These are phyloP conservation scores for Aphelenchoides avenae DNA, from an alignment of 1,140 invertebrate species.

Conservation along the genomic window DNA sequence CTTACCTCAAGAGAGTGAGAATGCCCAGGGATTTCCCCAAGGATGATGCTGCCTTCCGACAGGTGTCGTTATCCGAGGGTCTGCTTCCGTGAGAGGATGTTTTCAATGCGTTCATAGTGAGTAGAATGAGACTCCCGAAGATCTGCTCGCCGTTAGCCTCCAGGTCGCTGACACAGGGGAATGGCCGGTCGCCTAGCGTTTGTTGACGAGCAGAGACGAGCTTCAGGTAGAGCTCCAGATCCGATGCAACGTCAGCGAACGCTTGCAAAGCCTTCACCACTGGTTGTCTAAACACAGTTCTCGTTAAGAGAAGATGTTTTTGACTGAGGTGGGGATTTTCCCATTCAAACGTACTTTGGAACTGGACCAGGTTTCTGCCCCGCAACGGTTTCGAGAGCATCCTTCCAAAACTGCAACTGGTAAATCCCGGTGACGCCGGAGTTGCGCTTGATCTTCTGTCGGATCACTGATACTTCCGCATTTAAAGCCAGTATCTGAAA, in stretches of 20 bases:
- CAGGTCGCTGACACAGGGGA: conserved; percentile 18
- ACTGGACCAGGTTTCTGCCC: conserved; percentile 22
- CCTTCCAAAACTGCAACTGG: conserved; percentile 47
- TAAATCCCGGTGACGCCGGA: conserved; percentile 41
- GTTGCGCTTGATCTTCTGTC: conserved; percentile 43
- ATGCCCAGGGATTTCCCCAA: conserved; percentile 32
- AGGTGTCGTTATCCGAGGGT: no score
- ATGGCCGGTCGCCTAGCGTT: conserved; percentile 47
- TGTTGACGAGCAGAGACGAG: conserved; percentile 38
- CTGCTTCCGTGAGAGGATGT: no score
- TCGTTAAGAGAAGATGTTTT: not conserved
- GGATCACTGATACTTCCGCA: conserved; percentile 37
- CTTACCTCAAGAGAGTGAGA: conserved; percentile 33
- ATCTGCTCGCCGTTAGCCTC: conserved; percentile 28
- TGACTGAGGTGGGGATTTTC: conserved; percentile 7
- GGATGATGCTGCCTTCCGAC: no score
- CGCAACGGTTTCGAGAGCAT: conserved; percentile 34
- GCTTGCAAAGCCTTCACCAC: conserved; percentile 34
- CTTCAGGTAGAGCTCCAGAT: conserved; percentile 32
- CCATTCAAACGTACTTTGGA: conserved; percentile 31
- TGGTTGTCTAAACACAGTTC: conserved; percentile 36
- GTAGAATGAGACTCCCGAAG: conserved; percentile 31
- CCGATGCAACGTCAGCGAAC: not conserved
- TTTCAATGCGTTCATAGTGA: conserved; percentile 18
- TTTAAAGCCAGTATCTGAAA: conserved; percentile 46